These are phyloP conservation scores for Muschampia plurimacula DNA, from an alignment of 2,888 invertebrate genomes.

Conservation along the genomic window DNA sequence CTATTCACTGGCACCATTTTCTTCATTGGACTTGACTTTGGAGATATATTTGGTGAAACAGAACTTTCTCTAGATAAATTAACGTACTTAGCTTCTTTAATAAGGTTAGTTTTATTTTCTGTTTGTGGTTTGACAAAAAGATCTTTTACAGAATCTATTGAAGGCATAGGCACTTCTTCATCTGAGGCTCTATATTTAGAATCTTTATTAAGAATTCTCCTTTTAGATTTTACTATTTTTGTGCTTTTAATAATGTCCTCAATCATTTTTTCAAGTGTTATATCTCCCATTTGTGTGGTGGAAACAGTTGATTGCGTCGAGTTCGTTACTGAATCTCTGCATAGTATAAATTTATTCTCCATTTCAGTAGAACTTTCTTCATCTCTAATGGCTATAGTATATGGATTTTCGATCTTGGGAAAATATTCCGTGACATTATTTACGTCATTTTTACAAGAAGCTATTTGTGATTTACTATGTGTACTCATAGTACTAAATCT, in stretches of 20 bases:
- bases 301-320: constrained; percentile 77
- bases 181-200: constrained; percentile 50
- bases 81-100: constrained; percentile 77
- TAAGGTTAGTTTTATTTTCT: constrained; percentile 72
- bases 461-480: constrained; percentile 68
- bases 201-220: constrained; percentile 66
- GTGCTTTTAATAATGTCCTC: constrained; percentile 87
- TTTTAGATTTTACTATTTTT: constrained; percentile 76
- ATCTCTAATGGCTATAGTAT: constrained; percentile 70
- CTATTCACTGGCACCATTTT: constrained; percentile 65
- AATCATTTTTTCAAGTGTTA: constrained; percentile 86
- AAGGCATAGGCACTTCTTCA: constrained; percentile 62
- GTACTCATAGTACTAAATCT: constrained; percentile 84
- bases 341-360: constrained; percentile 80
- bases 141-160: constrained; percentile 66
- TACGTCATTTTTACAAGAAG: constrained; percentile 65
- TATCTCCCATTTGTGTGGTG: constrained; percentile 82
- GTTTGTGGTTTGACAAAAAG: constrained; percentile 76
- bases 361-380: constrained; percentile 80
- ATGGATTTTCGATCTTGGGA: constrained; percentile 79
- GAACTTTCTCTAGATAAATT: constrained; percentile 78
- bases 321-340: constrained; percentile 67
- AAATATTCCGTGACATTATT: constrained; percentile 82
- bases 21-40: constrained; percentile 70
- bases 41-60: constrained; percentile 76